phyloP scores from a whole-genome alignment of 2,797 vertebrate genomes.

The Sebastes kiyomatsui region DNA sequence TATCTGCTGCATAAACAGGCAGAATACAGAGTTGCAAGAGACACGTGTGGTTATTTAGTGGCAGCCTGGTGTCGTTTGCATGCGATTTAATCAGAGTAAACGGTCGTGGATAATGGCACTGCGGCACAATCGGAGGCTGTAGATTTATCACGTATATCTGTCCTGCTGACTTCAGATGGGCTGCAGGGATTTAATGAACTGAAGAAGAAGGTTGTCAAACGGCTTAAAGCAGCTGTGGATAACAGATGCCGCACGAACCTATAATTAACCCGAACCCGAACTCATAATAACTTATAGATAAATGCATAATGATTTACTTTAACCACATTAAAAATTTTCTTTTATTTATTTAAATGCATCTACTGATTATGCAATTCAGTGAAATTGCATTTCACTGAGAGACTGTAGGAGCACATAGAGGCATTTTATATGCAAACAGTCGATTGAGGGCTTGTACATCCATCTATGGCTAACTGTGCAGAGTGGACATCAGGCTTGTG shows the following conservation, averaged over 20 bases:
- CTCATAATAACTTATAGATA: neutral
- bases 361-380: neutral
- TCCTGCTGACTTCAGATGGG: conserved; percentile 19
- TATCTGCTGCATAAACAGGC: neutral
- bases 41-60: neutral
- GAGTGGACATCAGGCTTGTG: neutral
- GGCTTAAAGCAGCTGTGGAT: neutral
- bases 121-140: conserved; percentile 7
- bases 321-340: neutral
- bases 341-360: neutral
- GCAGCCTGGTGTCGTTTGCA: conserved; percentile 15
- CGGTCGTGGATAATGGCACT: conserved; percentile 8
- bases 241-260: neutral
- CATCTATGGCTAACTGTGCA: neutral
- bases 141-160: conserved; percentile 25
- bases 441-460: neutral
- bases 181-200: conserved; percentile 28
- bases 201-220: conserved; percentile 7
- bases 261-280: neutral
- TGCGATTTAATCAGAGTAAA: conserved; percentile 41
- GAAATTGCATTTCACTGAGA: neutral
- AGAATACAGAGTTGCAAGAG: neutral
- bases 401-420: neutral
- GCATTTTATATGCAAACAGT: neutral
- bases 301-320: neutral